phyloP scores from a whole-genome alignment of 2,888 invertebrate species.

The Cryptocephalus primarius region DNA sequence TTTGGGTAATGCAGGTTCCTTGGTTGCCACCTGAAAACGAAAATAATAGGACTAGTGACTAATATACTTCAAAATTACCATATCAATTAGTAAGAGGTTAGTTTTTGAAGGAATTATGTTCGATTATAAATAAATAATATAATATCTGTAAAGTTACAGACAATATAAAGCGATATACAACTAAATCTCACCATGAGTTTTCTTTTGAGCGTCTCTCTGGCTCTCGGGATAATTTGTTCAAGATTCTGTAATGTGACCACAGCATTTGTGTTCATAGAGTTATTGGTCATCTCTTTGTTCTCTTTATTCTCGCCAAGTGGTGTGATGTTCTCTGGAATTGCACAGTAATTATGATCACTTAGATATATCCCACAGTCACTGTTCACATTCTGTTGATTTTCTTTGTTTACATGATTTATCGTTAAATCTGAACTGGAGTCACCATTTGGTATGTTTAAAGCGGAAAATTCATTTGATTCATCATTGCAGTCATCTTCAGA shows the following conservation, averaged over 20 bases:
- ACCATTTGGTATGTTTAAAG: not conserved
- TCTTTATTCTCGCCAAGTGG: not conserved
- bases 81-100: not conserved
- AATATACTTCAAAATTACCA: not conserved
- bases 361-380: not conserved
- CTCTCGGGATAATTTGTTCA: no score
- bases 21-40: not conserved
- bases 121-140: not conserved
- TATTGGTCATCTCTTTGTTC: not conserved
- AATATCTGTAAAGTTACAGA: not conserved
- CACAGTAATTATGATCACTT: conserved; percentile 13
- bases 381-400: not conserved
- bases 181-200: not conserved
- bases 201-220: not conserved
- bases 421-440: not conserved
- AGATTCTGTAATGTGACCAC: not conserved
- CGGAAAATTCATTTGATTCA: not conserved
- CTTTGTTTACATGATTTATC: not conserved
- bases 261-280: not conserved
- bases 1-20: conserved; percentile 10
- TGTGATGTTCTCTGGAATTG: not conserved
- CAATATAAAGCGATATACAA: not conserved
- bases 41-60: not conserved
- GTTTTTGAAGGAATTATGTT: not conserved
- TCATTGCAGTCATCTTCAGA: conserved; percentile 9